Evolutionary conservation across 2,797 vertebrate genomes (phyloP).

Genomic region (Setipinna tenuifilis): DNA sequence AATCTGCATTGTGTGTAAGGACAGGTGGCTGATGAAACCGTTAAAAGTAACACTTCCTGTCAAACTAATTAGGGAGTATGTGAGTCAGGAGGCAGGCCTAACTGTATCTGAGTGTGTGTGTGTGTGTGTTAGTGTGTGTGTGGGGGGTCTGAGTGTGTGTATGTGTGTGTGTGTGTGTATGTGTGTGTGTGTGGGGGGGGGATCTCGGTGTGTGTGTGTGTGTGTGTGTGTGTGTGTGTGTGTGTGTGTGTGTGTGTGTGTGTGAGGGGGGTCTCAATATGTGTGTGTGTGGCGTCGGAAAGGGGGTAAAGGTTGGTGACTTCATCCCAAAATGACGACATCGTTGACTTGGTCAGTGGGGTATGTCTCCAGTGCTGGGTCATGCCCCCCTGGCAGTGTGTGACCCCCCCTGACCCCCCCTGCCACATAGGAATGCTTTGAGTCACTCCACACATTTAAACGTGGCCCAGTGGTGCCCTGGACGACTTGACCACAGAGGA

Average conservation of each 20-base stretch:
- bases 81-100: not conserved
- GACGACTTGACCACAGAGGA: not conserved
- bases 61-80: not conserved
- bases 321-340: not conserved
- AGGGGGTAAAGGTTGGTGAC: not conserved
- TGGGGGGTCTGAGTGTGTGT: not conserved
- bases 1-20: not conserved
- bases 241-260: not conserved
- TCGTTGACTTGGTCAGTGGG: not conserved
- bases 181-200: not conserved
- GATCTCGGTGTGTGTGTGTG: not conserved
- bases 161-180: not conserved
- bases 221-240: not conserved
- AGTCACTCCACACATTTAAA: not conserved
- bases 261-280: not conserved
- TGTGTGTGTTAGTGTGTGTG: not conserved
- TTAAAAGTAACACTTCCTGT: not conserved
- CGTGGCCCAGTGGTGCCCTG: not conserved
- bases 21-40: not conserved
- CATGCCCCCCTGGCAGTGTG: not conserved
- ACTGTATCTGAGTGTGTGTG: not conserved
- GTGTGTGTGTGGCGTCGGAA: not conserved
- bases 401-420: not conserved
- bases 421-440: slow-evolving; percentile 8
- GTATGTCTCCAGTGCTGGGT: not conserved